Evolutionary conservation across 2,113 vertebrate species (phyloP).

Genomic region (Melanostigma gelatinosum): DNA sequence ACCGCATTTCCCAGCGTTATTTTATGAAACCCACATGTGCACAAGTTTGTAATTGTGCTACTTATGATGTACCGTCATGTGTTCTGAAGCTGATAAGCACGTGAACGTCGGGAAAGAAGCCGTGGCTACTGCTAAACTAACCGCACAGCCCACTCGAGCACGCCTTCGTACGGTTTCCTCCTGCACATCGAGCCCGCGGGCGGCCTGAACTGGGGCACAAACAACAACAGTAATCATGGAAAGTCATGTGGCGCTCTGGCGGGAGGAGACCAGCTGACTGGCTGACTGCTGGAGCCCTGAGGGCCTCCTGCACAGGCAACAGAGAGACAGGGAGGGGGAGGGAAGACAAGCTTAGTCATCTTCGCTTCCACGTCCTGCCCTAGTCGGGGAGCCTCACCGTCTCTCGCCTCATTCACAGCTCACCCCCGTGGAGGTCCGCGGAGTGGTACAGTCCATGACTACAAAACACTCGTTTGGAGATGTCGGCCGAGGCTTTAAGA

Average conservation of each 20-base stretch:
- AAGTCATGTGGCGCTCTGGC: conserved; percentile 80
- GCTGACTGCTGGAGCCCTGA: conserved; percentile 70
- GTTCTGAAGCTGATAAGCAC: not conserved
- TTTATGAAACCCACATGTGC: not conserved
- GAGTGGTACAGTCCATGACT: conserved; percentile 61
- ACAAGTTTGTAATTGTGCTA: no score
- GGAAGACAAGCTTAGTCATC: conserved; percentile 59
- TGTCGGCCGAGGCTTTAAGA: conserved; percentile 34
- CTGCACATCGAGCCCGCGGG: conserved; percentile 68
- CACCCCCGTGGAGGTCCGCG: conserved; percentile 19
- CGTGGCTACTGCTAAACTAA: not conserved
- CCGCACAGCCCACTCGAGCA: not conserved
- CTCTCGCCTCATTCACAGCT: not conserved
- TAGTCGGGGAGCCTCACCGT: conserved; percentile 25
- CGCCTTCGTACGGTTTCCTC: conserved; percentile 18
- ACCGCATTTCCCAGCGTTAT: not conserved
- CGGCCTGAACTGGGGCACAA: conserved; percentile 77
- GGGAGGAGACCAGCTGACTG: conserved; percentile 81
- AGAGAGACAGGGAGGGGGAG: conserved; percentile 27
- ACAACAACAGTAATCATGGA: conserved; percentile 81
- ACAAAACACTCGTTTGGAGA: conserved; percentile 34
- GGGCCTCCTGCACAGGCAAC: conserved; percentile 56
- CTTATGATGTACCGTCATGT: not conserved
- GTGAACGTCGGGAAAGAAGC: conserved; percentile 1
- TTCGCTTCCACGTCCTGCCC: conserved; percentile 41